Evolutionary conservation across 2,888 invertebrate species (phyloP).

Genomic region (Vanessa cardui): DNA sequence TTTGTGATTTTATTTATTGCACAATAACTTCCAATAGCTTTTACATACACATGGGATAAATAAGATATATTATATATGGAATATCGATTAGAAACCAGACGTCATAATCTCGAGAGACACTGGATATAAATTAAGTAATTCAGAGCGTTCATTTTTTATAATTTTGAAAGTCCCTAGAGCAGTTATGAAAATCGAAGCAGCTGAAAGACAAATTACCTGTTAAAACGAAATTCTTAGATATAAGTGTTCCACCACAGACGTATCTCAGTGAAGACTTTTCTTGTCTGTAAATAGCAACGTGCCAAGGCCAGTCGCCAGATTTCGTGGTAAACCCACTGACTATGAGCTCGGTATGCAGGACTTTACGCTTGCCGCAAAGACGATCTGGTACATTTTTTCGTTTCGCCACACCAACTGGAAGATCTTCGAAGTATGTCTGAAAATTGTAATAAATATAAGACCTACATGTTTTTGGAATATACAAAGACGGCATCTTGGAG

Average conservation of each 20-base stretch:
- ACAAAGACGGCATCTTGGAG: too few species aligned
- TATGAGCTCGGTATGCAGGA: constrained; percentile 57
- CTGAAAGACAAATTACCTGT: constrained; percentile 50
- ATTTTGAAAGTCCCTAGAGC: too few species aligned
- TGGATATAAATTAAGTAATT: too few species aligned
- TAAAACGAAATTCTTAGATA: constrained; percentile 54
- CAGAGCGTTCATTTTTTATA: too few species aligned
- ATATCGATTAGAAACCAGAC: too few species aligned
- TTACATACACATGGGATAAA: too few species aligned
- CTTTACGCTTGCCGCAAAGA: constrained; percentile 56
- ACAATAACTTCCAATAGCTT: too few species aligned
- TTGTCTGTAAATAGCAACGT: constrained; percentile 57
- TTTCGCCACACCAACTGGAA: constrained; percentile 44
- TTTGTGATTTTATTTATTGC: too few species aligned
- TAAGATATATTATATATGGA: too few species aligned
- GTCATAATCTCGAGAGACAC: too few species aligned
- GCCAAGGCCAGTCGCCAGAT: constrained; percentile 72
- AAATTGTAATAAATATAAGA: not conserved
- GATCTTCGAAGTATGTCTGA: constrained; percentile 32
- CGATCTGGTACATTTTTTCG: constrained; percentile 38
- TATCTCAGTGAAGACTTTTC: constrained; percentile 50
- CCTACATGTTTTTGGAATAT: not conserved
- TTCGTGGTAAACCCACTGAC: constrained; percentile 57
- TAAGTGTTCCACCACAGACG: constrained; percentile 66
- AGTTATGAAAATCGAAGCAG: not conserved